phyloP scores from a whole-genome alignment of 2,113 vertebrate genomes.

The Psophia crepitans region DNA sequence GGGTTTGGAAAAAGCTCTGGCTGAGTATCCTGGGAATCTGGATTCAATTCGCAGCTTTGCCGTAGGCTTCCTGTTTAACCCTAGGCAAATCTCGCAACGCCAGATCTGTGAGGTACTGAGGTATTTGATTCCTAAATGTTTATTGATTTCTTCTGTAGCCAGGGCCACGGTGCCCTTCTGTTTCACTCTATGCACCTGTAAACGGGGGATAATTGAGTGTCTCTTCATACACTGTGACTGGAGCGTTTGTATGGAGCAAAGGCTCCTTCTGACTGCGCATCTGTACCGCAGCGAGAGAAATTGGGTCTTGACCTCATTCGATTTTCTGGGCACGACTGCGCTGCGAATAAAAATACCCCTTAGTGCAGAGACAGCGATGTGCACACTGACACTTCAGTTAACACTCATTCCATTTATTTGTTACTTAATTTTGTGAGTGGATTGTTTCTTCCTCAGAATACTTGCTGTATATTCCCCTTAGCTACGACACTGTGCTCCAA shows the following conservation, averaged over 20 bases:
- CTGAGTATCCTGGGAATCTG: background rate
- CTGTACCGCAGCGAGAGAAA: background rate
- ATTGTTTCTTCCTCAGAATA: background rate
- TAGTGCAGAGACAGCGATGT: background rate
- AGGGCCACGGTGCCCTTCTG: background rate
- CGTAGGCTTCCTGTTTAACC: background rate
- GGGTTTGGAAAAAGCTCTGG: background rate
- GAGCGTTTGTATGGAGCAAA: background rate
- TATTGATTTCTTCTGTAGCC: background rate
- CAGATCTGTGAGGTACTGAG: background rate
- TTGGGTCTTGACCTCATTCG: background rate
- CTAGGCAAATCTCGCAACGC: background rate
- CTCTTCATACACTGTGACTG: background rate
- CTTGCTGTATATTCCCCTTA: background rate
- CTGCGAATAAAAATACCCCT: background rate
- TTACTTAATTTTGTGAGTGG: background rate
- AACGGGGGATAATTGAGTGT: background rate
- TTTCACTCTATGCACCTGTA: background rate
- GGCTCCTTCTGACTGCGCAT: background rate
- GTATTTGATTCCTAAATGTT: background rate
- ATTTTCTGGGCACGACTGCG: background rate
- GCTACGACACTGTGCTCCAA: background rate
- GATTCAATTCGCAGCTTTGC: slow-evolving; percentile 40
- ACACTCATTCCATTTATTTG: background rate
- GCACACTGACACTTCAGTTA: background rate